Base-by-base conservation (phyloP, 2,888 invertebrate species). In the Monochamus alternatus region DNA sequence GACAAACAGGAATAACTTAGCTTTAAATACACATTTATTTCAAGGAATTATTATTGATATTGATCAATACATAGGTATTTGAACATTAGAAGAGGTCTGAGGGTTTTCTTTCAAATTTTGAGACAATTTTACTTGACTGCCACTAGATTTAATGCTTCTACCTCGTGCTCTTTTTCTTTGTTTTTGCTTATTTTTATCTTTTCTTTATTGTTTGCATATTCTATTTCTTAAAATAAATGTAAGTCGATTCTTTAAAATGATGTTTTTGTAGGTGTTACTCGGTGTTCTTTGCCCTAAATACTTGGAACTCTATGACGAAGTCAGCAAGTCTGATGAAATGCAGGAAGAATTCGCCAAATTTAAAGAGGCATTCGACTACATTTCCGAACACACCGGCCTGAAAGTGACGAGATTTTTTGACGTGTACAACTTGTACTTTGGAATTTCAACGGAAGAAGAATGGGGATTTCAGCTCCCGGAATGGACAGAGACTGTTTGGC, bases 361-460 rank as follows among this genome's bases (percentile, higher is more conserved):
- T 82, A 80, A 87, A 58, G 82, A 89, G 3, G 86, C 92, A 76
- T 91, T 90, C 77, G 81, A 89, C 9, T 90, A 91, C 75, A 85
- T 93, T 62, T 87, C 90, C 0, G 83, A 88, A 60, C 84, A 89
- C 3, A 91, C 91, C 0, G 93, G 92, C 3, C 83, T 90, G 80
- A 85, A 86, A n/a, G 89, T 93, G 2, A 87, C 86, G 1, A 89
- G 88, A 52, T 90, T 92, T 0, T 91, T 91, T 60, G 92, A 92
- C 81, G 90, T 93, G 5, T 91, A 92, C 76, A 91, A 91, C 31
- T 83, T 93, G 1, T 93, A 92, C 81, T 90, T 91, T 71, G 93
- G 93, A 0, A 84, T 93, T 38, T 87, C 90, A 78, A 92, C 93
- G 0, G 93, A 94, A 89, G 92, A 92, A 64, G 86, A 86, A 44